A percentile compares a stretch with the other conserved stretches of the same genome.
These are phyloP conservation scores for Ametastegia equiseti DNA, from an alignment of 2,888 invertebrate genomes.

Conservation along the genomic window DNA sequence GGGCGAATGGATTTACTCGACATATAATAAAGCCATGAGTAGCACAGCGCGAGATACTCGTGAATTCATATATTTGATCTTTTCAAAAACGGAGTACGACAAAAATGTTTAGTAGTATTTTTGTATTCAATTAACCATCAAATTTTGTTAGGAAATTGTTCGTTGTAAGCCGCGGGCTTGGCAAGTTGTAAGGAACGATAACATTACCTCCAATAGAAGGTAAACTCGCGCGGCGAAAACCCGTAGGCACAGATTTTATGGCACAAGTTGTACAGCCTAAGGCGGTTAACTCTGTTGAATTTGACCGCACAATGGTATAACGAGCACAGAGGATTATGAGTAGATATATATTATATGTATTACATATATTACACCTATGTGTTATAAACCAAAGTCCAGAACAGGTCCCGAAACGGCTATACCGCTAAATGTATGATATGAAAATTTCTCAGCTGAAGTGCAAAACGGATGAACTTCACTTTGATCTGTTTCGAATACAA, in stretches of 20 bases:
- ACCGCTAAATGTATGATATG: not conserved
- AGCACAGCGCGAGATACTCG: no score
- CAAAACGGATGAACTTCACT: not conserved
- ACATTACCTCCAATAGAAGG: not conserved
- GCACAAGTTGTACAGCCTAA: conserved; percentile 3
- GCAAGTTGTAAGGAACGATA: not conserved
- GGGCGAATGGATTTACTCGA: no score
- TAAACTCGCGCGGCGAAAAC: not conserved
- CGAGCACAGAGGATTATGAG: conserved; percentile 14
- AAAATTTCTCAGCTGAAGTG: not conserved
- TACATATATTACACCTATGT: not conserved
- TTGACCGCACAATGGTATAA: not conserved
- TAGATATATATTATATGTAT: no score
- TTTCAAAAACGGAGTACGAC: not conserved
- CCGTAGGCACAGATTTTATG: conserved; percentile 1
- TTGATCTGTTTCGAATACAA: not conserved
- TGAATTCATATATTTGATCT: not conserved
- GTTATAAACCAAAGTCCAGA: not conserved
- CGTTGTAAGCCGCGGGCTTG: not conserved
- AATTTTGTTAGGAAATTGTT: not conserved
- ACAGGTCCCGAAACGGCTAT: not conserved
- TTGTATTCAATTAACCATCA: not conserved
- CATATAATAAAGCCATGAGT: no score
- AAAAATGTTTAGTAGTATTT: not conserved
- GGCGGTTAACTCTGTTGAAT: conserved; percentile 13